These are phyloP conservation scores for Illadopsis cleaveri DNA, from an alignment of 2,113 vertebrate species.

Conservation along the genomic window DNA sequence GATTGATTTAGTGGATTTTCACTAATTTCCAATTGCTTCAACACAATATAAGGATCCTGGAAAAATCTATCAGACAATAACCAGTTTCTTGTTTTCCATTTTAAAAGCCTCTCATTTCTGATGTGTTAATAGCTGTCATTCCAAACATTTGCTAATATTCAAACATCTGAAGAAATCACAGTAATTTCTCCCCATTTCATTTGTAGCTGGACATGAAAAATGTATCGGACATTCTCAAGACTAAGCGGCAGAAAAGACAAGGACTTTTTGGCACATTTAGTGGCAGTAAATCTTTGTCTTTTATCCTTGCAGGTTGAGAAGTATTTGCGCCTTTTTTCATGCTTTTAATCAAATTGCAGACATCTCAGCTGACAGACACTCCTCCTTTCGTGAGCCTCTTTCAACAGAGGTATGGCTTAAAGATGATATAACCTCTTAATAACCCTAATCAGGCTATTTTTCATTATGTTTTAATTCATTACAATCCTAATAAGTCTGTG, in stretches of 20 bases:
- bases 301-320: conserved; percentile 8
- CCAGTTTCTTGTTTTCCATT: not conserved
- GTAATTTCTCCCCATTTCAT: not conserved
- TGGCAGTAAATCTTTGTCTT: conserved; percentile 4
- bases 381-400: conserved; percentile 7
- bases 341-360: conserved; percentile 9
- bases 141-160: not conserved
- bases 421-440: conserved; percentile 44
- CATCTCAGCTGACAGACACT: not conserved
- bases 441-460: conserved; percentile 50
- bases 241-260: not conserved
- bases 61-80: not conserved
- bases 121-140: not conserved
- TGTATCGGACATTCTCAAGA: not conserved
- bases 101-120: not conserved
- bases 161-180: not conserved
- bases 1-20: conserved; percentile 23
- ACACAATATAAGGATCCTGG: not conserved
- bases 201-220: not conserved
- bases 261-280: not conserved
- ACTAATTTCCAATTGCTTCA: not conserved
- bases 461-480: conserved; percentile 44
- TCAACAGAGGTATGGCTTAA: conserved; percentile 13
- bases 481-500: conserved; percentile 32
- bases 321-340: not conserved